phyloP scores from a whole-genome alignment of 2,797 vertebrate species.

The Melanotaenia maccullochi region DNA sequence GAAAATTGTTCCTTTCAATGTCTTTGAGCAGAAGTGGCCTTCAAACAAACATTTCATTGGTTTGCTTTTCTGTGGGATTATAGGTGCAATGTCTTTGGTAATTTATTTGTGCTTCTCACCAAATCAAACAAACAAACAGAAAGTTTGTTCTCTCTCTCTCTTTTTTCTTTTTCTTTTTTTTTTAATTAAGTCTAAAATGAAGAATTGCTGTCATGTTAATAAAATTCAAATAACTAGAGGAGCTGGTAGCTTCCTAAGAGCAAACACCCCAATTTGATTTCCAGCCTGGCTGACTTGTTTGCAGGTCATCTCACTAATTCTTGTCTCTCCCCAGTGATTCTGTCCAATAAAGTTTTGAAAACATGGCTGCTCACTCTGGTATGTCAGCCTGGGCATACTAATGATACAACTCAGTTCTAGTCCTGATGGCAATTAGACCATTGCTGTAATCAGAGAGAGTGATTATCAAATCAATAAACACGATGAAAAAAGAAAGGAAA shows the following conservation, averaged over 20 bases:
- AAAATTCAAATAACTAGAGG: conserved; percentile 1
- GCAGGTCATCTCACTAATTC: neutral
- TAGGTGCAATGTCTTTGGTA: conserved; percentile 8
- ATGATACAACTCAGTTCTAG: conserved; percentile 29
- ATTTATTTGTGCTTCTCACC: conserved; percentile 19
- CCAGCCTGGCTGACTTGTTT: neutral
- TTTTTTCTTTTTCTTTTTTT: neutral
- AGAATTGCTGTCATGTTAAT: conserved; percentile 2
- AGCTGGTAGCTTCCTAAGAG: neutral
- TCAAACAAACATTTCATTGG: conserved; percentile 30
- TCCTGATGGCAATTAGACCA: conserved; percentile 42
- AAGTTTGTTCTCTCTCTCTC: neutral
- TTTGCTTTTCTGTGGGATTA: conserved; percentile 23
- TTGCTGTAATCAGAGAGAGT: conserved; percentile 31
- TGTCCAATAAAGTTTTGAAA: neutral
- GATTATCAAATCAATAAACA: conserved; percentile 61
- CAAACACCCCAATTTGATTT: neutral
- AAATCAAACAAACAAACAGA: conserved; percentile 4
- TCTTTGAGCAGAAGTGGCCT: conserved; percentile 40
- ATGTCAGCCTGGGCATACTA: conserved; percentile 31
- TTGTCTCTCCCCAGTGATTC: neutral
- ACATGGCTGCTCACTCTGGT: neutral
- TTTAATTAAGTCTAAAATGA: conserved; percentile 1
- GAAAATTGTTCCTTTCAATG: conserved; percentile 44
- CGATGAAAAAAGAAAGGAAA: conserved; percentile 22